Evolutionary conservation across 1,140 invertebrate genomes (phyloP), one percentile per base, ranked within the genome.

Genomic region (Ditylenchus dipsaci): DNA sequence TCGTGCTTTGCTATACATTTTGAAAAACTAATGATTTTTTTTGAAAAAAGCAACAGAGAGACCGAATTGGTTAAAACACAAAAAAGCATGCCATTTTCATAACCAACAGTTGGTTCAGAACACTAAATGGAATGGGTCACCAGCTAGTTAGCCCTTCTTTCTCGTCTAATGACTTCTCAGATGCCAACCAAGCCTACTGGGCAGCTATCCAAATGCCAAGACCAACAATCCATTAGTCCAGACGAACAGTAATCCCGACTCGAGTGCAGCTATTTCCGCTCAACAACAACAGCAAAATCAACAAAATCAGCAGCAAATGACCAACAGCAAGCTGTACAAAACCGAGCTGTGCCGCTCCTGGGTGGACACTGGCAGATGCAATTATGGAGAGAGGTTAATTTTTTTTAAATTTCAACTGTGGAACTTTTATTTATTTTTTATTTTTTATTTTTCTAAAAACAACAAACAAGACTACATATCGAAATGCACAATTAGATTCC

Each of bases 301-400:
- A 17, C 65, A 66, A 65, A 23, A 62, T 26, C 56, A 73, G 64
- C 21, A 38, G 27, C 59, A 79, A n/a, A 79, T 77, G 21, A 80
- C 82, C 58, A 80, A 80, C 61, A 79, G 79, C n/a, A 80, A 80
- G 61, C 68, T 80, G 23, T 80, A 80, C 68, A 80, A 80, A 60
- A 81, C 79, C 13, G 79, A 81, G 57, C 61, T 81, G 17, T 81
- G 79, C 58, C 71, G 79, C 13, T 76, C 74, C 7, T 81, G 79
- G 79, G 81, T 83, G 79, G 79, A 81, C 42, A 69, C 69, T 63
- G 79, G 79, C 5, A 58, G 81, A 38, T 81, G 79, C 49, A 81
- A 81, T 56, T 81, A 83, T 63, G 79, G 79, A 49, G 79, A 81
- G 45, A 68, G 78, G 70, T 79, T 42, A 70, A 56, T 60, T 23